Percentiles rank a stretch among this genome's conserved stretches.
These are phyloP conservation scores for Alosa sapidissima DNA, from an alignment of 2,797 vertebrate species.

Conservation along the genomic window DNA sequence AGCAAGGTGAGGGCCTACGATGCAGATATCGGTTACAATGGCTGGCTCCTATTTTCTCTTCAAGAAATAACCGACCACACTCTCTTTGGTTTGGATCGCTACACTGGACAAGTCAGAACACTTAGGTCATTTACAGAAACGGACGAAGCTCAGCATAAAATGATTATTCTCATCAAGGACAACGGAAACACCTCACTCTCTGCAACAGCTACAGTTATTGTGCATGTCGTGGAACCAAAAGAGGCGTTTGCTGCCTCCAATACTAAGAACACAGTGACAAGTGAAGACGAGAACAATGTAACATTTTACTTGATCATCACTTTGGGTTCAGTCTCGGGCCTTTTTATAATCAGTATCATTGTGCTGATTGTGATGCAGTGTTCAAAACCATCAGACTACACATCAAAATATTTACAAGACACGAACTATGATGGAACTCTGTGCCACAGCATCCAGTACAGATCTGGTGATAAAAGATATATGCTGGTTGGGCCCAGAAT, in stretches of 20 bases:
- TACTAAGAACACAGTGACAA: slow-evolving; percentile 40
- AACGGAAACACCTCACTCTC: slow-evolving; percentile 41
- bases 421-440: slow-evolving; percentile 31
- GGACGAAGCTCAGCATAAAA: slow-evolving; percentile 29
- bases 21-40: slow-evolving; percentile 43
- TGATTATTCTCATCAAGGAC: slow-evolving; percentile 29
- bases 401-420: slow-evolving; percentile 32
- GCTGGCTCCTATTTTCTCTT: slow-evolving; percentile 37
- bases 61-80: slow-evolving; percentile 27
- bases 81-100: slow-evolving; percentile 32
- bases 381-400: slow-evolving; percentile 22
- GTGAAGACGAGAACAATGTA: slow-evolving; percentile 4
- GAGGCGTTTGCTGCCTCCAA: slow-evolving; percentile 51
- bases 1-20: slow-evolving; percentile 50
- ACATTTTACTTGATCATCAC: slow-evolving; percentile 48
- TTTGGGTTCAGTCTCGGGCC: slow-evolving; percentile 50
- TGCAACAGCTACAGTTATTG: slow-evolving; percentile 49
- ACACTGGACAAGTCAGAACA: slow-evolving; percentile 39
- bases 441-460: slow-evolving; percentile 59
- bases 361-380: slow-evolving; percentile 54
- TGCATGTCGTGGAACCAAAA: slow-evolving; percentile 47
- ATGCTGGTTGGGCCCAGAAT: slow-evolving; percentile 62
- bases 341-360: slow-evolving; percentile 55
- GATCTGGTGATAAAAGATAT: slow-evolving; percentile 61
- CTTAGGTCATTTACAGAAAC: slow-evolving; percentile 24